Percentiles rank a stretch among this genome's conserved stretches.
These are phyloP conservation scores for Muntiacus muntjak DNA, from an alignment of 2,113 vertebrate genomes.

Conservation along the genomic window DNA sequence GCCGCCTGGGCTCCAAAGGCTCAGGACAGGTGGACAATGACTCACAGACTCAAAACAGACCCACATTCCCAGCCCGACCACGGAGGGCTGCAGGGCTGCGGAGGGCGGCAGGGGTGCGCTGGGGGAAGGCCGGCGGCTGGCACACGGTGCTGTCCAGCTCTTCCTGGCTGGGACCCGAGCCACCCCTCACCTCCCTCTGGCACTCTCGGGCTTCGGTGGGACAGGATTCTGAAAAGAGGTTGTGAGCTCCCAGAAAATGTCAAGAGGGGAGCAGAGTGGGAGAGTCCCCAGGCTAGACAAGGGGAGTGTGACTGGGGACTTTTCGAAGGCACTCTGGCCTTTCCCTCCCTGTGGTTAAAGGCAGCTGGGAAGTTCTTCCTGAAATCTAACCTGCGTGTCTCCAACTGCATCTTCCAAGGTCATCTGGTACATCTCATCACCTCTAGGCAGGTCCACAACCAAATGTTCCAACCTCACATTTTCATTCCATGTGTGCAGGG, in stretches of 20 bases:
- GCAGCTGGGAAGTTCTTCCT: background rate
- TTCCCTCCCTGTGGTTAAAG: background rate
- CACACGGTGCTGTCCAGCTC: accelerated
- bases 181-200: background rate
- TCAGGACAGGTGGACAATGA: constrained; percentile 71
- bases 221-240: background rate
- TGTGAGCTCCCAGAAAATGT: background rate
- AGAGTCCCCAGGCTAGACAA: background rate
- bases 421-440: background rate
- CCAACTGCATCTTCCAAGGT: background rate
- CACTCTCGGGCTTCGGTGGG: background rate
- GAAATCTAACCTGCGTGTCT: background rate
- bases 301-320: background rate
- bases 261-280: background rate
- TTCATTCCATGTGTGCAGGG: too few species aligned
- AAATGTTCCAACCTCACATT: background rate
- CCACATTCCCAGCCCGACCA: background rate
- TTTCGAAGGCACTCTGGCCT: background rate
- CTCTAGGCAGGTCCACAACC: background rate
- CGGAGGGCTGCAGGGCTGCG: background rate
- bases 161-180: background rate
- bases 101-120: background rate
- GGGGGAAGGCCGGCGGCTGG: background rate
- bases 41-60: constrained; percentile 49
- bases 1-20: constrained; percentile 9